These are phyloP conservation scores for Laspeyria flexula DNA, from an alignment of 2,888 invertebrate species.

Conservation along the genomic window DNA sequence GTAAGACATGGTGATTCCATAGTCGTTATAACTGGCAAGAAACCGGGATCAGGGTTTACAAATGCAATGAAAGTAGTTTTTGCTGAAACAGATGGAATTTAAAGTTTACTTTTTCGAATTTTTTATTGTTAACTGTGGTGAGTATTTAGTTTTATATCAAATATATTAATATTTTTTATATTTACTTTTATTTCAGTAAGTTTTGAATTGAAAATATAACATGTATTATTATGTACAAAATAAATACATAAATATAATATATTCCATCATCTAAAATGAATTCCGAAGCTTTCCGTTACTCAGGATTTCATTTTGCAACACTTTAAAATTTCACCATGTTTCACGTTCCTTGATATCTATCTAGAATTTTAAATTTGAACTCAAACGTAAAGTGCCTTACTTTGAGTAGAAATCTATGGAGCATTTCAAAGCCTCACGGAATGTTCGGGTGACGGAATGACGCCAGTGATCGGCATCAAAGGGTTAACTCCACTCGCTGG, in stretches of 20 bases:
- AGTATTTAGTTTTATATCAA: too few relatives aligned
- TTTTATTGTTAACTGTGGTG: too few relatives aligned
- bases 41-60: constrained; percentile 88
- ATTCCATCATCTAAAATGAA: too few relatives aligned
- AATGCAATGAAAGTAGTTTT: constrained; percentile 89
- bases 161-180: too few relatives aligned
- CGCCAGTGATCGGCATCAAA: constrained; percentile 67
- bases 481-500: constrained; percentile 65
- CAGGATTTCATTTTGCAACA: constrained; percentile 17
- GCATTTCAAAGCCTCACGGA: constrained; percentile 52
- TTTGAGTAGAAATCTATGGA: constrained; percentile 50
- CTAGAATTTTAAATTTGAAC: constrained; percentile 53
- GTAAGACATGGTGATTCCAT: constrained; percentile 89
- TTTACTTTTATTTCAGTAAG: too few relatives aligned
- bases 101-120: not conserved
- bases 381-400: constrained; percentile 34
- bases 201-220: too few relatives aligned
- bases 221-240: too few relatives aligned
- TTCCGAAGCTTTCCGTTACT: too few relatives aligned
- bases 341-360: constrained; percentile 41
- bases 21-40: constrained; percentile 90
- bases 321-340: constrained; percentile 48
- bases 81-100: constrained; percentile 50
- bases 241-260: too few relatives aligned
- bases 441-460: constrained; percentile 60